Conservation (phyloP, 2,888 invertebrate genomes). For the Lissocephala sabroskyi region DNA sequence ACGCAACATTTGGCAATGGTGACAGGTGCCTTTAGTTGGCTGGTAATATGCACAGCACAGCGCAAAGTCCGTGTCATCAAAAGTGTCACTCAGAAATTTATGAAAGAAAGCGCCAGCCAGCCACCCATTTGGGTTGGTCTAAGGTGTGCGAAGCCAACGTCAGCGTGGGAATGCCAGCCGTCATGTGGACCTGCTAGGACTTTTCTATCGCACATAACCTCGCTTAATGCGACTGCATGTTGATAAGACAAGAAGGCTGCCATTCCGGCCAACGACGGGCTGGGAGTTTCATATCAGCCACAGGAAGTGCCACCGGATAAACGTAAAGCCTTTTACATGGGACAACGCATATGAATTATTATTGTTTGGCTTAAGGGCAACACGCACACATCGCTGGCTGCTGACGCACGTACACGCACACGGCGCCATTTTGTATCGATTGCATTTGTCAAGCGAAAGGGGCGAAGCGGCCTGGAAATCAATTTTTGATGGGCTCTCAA, state of each 20-base stretch:
- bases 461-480: constrained; percentile 39
- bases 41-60: constrained; percentile 23
- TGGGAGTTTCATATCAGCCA: constrained; percentile 42
- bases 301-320: constrained; percentile 54
- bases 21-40: constrained; percentile 63
- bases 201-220: constrained; percentile 40
- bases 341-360: constrained; percentile 62
- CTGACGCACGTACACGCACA: constrained; percentile 29
- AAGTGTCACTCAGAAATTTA: constrained; percentile 68
- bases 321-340: constrained; percentile 54
- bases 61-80: constrained; percentile 65
- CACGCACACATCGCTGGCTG: constrained; percentile 20
- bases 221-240: constrained; percentile 57
- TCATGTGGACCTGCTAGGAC: constrained; percentile 14
- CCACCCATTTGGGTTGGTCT: not conserved
- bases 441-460: constrained; percentile 18
- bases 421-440: constrained; percentile 38
- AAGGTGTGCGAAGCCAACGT: constrained; percentile 1
- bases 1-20: constrained; percentile 62
- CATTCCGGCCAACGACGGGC: not conserved
- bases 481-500: constrained; percentile 61
- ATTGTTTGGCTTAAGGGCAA: constrained; percentile 47
- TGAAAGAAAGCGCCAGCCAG: constrained; percentile 39
- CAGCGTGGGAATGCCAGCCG: constrained; percentile 18
- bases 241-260: constrained; percentile 42